These are phyloP conservation scores for Fundulus diaphanus DNA, from an alignment of 2,797 vertebrate genomes.

Conservation along the genomic window DNA sequence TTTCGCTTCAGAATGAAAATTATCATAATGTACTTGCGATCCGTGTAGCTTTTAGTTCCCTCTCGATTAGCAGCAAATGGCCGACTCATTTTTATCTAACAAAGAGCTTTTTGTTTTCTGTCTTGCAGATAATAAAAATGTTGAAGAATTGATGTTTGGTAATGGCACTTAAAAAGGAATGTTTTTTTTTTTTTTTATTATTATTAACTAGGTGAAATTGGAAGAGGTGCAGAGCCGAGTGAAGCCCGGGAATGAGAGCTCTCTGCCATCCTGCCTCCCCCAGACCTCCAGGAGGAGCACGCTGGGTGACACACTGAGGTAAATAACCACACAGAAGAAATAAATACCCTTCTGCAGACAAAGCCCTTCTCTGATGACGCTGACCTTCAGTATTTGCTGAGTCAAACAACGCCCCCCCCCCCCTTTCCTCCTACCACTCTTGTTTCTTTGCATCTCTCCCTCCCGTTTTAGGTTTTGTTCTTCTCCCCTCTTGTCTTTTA, in stretches of 20 bases:
- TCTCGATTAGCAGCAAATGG: not conserved
- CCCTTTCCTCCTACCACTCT: constrained; percentile 40
- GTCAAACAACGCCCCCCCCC: constrained; percentile 40
- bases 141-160: not conserved
- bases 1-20: not conserved
- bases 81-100: not conserved
- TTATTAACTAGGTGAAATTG: constrained; percentile 30
- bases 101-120: not conserved
- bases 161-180: constrained; percentile 2
- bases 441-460: constrained; percentile 28
- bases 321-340: constrained; percentile 44
- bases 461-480: constrained; percentile 21
- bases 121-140: not conserved
- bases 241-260: constrained; percentile 68
- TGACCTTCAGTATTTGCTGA: constrained; percentile 75
- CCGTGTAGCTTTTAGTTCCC: not conserved
- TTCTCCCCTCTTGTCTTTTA: constrained; percentile 27
- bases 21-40: not conserved
- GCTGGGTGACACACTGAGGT: constrained; percentile 67
- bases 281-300: constrained; percentile 59
- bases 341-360: constrained; percentile 52
- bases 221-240: constrained; percentile 15
- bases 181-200: constrained; percentile 28
- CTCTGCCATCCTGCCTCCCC: constrained; percentile 40
- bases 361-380: constrained; percentile 53